phyloP scores from a whole-genome alignment of 2,888 invertebrate genomes.

The Cheilosia scutellata region DNA sequence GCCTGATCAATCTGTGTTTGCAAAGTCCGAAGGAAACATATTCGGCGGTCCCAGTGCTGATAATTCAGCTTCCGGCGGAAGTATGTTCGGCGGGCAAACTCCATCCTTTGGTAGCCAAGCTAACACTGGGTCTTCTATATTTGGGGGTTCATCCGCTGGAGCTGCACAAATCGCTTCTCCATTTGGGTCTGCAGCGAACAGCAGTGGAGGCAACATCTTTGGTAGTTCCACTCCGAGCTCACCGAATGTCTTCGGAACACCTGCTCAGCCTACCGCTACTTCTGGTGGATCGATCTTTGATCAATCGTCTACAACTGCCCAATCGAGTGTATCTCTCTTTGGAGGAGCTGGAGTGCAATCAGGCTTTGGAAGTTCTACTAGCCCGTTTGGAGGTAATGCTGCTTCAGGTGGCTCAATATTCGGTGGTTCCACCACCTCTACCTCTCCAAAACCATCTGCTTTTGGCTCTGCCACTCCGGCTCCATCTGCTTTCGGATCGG shows the following conservation, averaged over 20 bases:
- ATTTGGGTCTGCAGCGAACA: slow-evolving; percentile 77
- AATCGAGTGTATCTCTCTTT: slow-evolving; percentile 77
- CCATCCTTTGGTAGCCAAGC: slow-evolving; percentile 56
- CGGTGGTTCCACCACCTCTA: slow-evolving; percentile 66
- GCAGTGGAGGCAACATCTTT: slow-evolving; percentile 78
- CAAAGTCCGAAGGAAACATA: slow-evolving; percentile 38
- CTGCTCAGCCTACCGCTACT: slow-evolving; percentile 42
- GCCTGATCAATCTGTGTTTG: slow-evolving; percentile 80
- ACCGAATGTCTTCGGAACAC: slow-evolving; percentile 56
- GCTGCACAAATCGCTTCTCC: slow-evolving; percentile 42
- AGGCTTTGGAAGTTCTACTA: slow-evolving; percentile 72
- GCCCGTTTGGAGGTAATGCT: slow-evolving; percentile 77
- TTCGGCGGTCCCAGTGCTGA: slow-evolving; percentile 43
- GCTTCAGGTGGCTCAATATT: slow-evolving; percentile 77
- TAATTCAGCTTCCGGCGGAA: slow-evolving; percentile 76
- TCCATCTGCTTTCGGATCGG: slow-evolving; percentile 74
- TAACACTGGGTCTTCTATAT: slow-evolving; percentile 47
- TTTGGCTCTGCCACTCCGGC: slow-evolving; percentile 64
- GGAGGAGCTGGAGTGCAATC: slow-evolving; percentile 62
- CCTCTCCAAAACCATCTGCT: slow-evolving; percentile 51
- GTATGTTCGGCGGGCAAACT: slow-evolving; percentile 78
- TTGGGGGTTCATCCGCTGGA: slow-evolving; percentile 45
- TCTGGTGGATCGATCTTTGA: slow-evolving; percentile 77
- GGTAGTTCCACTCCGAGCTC: slow-evolving; percentile 67
- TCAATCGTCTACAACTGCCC: slow-evolving; percentile 64